Percentiles rank a stretch among this genome's conserved stretches.
phyloP scores from a whole-genome alignment of 2,888 invertebrate species.

The Sinopyrophorus schimmeli region DNA sequence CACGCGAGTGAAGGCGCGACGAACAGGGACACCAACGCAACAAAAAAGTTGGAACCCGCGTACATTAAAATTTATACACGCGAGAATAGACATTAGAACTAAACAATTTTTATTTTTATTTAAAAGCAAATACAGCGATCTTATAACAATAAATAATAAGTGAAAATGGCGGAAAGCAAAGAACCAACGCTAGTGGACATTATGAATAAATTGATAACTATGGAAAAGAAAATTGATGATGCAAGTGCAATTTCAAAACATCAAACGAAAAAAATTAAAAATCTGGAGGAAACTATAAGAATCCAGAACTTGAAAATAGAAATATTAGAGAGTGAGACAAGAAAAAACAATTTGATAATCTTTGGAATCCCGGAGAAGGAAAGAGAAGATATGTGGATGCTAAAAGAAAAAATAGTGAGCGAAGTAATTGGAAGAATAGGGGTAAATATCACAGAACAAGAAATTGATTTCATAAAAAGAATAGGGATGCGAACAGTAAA shows the following conservation, averaged over 20 bases:
- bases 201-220: conserved; percentile 3
- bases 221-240: conserved; percentile 5
- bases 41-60: too few species aligned
- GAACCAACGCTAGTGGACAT: conserved; percentile 4
- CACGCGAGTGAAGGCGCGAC: too few species aligned
- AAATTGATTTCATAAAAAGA: conserved; percentile 6
- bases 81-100: too few species aligned
- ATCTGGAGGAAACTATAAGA: conserved; percentile 1
- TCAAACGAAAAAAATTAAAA: conserved; percentile 1
- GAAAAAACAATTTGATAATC: conserved; percentile 11
- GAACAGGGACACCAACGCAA: too few species aligned
- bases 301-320: too few species aligned
- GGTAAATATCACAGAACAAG: background rate
- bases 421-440: background rate
- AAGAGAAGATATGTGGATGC: background rate
- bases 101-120: too few species aligned
- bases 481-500: background rate
- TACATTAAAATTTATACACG: too few species aligned
- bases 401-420: conserved; percentile 4
- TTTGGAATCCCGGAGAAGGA: conserved; percentile 3
- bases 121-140: background rate
- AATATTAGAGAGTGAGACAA: conserved; percentile 1
- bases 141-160: background rate
- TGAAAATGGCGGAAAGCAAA: conserved; percentile 2
- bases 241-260: background rate